Evolutionary conservation across 2,888 invertebrate genomes (phyloP).

Genomic region (Rotaria socialis): DNA sequence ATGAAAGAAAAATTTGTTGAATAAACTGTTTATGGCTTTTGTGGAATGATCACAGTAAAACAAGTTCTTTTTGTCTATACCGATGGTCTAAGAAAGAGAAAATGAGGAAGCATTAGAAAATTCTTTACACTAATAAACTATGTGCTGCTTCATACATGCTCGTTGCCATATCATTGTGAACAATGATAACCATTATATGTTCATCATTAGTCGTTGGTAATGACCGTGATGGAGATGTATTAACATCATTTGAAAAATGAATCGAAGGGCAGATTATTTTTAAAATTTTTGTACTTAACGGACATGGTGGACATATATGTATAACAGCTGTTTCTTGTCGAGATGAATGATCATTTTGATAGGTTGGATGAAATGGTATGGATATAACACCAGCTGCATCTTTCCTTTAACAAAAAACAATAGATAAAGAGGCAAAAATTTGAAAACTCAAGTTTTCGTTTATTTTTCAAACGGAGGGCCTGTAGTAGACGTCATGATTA

Average conservation of each 20-base stretch:
- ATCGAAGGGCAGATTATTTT: slow-evolving; percentile 21
- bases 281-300: slow-evolving; percentile 1
- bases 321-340: background rate
- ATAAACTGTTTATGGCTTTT: background rate
- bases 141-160: background rate
- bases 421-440: too few species aligned
- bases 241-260: background rate
- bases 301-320: background rate
- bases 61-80: too few species aligned
- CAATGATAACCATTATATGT: slow-evolving; percentile 18
- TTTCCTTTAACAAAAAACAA: background rate
- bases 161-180: background rate
- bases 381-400: slow-evolving; percentile 32
- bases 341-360: background rate
- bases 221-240: background rate
- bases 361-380: background rate
- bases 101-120: too few species aligned
- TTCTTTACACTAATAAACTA: too few species aligned
- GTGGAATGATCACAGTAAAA: background rate
- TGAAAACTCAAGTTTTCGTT: too few species aligned
- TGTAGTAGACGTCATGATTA: too few species aligned
- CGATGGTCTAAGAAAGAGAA: too few species aligned
- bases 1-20: background rate
- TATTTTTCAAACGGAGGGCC: too few species aligned
- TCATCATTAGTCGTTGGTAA: background rate